Conservation (phyloP, 2,888 invertebrate genomes). For the Mythimna impura region DNA sequence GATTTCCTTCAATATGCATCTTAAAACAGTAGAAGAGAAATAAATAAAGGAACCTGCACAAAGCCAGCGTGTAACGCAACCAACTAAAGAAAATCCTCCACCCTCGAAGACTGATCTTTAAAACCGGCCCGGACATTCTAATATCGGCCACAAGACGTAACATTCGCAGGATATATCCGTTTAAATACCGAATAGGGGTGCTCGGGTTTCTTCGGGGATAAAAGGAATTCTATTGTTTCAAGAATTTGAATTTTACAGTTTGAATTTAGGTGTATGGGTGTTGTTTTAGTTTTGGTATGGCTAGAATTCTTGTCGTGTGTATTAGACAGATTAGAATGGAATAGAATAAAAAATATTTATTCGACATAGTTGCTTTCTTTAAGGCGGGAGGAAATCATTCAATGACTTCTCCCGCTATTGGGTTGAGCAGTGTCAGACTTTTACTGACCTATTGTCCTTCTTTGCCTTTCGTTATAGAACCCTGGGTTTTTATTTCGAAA, state of each 20-base stretch:
- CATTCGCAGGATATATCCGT: slow-evolving; percentile 67
- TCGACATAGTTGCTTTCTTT: background rate
- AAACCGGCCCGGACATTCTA: slow-evolving; percentile 73
- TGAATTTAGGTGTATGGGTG: background rate
- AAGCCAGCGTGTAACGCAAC: slow-evolving; percentile 52
- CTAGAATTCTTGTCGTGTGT: background rate
- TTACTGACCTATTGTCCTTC: too few species aligned
- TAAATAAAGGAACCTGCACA: slow-evolving; percentile 23
- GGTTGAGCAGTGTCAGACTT: too few species aligned
- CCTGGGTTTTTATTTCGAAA: too few species aligned
- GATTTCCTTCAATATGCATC: slow-evolving; percentile 30
- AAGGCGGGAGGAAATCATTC: too few species aligned
- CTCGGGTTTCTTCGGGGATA: slow-evolving; percentile 44
- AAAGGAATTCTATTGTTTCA: slow-evolving; percentile 60
- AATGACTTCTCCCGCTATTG: too few species aligned
- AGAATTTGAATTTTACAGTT: slow-evolving; percentile 49
- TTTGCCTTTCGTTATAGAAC: too few species aligned
- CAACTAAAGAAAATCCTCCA: slow-evolving; percentile 45
- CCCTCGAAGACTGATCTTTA: slow-evolving; percentile 59
- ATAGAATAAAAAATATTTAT: background rate
- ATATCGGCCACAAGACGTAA: slow-evolving; percentile 71
- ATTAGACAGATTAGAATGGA: background rate
- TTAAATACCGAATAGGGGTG: slow-evolving; percentile 75
- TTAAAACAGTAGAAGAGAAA: slow-evolving; percentile 25
- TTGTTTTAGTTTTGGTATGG: slow-evolving; percentile 14